Base-by-base conservation (phyloP, 2,888 invertebrate genomes). In the Drosophila setosimentum region DNA sequence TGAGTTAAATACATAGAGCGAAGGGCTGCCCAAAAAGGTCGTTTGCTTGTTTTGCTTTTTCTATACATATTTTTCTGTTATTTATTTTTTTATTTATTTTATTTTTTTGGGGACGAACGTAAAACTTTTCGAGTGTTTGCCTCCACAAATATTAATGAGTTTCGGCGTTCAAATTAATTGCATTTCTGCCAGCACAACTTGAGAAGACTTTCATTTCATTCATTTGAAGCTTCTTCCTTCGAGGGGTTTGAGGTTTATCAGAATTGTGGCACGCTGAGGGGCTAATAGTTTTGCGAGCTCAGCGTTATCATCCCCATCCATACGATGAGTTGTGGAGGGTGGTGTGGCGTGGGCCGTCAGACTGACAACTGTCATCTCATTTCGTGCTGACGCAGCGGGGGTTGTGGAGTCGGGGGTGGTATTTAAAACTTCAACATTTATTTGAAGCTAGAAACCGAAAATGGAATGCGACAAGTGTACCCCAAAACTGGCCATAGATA, bases 121-220 rank as follows among this genome's bases (percentile, higher is more conserved):
- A 58, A 64, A 71, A 63, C 51, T 73, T 78, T 57, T 78, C 62
- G 61, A 87, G 87, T 89, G 85, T 87, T 89, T 81, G 68, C 86
- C 81, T 69, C 74, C 77, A 79, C 68, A 75, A 84, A 85, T 89
- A 89, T 86, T 89, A 86, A 86, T 86, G 85, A 86, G 85, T 86
- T 86, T 86, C 87, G 85, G 80, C 89, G 85, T 86, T 82, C 80
- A 87, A 89, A 89, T 86, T 86, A 86, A 86, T 86, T 86, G 85
- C 85, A 89, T 89, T 82, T 76, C 63, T 73, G 72, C 55, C 64
- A 53, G 66, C 55, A 58, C 35, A 66, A 70, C 73, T 77, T 75
- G 63, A 13, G 65, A 65, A 82, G 74, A 80, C 68, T 84, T 82
- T 73, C 78, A 73, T 76, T 87, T 87, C 66, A 50, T 74, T 75